Conservation (phyloP, 2,888 invertebrate genomes). For the Dromius quadrimaculatus region DNA sequence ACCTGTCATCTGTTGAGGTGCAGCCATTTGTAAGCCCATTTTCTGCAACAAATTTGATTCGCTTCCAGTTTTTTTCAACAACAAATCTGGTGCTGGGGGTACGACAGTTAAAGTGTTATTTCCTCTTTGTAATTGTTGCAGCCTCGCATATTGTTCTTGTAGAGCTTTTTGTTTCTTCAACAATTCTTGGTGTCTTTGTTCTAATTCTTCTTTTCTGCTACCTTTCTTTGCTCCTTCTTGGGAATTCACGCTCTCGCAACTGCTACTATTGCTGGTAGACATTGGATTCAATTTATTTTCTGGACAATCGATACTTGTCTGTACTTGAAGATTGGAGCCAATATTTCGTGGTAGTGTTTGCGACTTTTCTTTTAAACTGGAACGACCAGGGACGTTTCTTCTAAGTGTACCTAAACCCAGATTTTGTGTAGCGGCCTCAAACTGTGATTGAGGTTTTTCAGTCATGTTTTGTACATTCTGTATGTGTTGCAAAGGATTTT, state of each 20-base stretch:
- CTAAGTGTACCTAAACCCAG: slow-evolving; percentile 66
- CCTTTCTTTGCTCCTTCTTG: slow-evolving; percentile 75
- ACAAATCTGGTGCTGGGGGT: slow-evolving; percentile 73
- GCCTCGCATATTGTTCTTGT: slow-evolving; percentile 90
- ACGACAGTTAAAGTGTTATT: slow-evolving; percentile 74
- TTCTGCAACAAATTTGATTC: slow-evolving; percentile 89
- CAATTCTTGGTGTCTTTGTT: slow-evolving; percentile 89
- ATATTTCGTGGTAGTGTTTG: slow-evolving; percentile 66
- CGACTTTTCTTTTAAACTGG: slow-evolving; percentile 65
- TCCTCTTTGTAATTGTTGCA: slow-evolving; percentile 88
- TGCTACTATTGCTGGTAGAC: slow-evolving; percentile 76
- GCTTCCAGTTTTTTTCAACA: slow-evolving; percentile 87
- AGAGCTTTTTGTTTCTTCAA: slow-evolving; percentile 88
- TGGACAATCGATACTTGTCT: slow-evolving; percentile 54
- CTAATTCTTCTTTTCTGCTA: slow-evolving; percentile 79
- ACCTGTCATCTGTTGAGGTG: slow-evolving; percentile 69
- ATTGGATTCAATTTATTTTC: slow-evolving; percentile 63
- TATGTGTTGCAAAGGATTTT: slow-evolving; percentile 63
- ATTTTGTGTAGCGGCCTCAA: slow-evolving; percentile 65
- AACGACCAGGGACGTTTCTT: slow-evolving; percentile 63
- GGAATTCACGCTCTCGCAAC: slow-evolving; percentile 82
- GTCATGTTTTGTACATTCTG: slow-evolving; percentile 65
- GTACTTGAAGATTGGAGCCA: slow-evolving; percentile 63
- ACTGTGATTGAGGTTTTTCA: slow-evolving; percentile 63
- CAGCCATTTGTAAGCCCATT: slow-evolving; percentile 78